These are phyloP conservation scores for Drosophila lutescens DNA, from an alignment of 2,888 invertebrate genomes.

Conservation along the genomic window DNA sequence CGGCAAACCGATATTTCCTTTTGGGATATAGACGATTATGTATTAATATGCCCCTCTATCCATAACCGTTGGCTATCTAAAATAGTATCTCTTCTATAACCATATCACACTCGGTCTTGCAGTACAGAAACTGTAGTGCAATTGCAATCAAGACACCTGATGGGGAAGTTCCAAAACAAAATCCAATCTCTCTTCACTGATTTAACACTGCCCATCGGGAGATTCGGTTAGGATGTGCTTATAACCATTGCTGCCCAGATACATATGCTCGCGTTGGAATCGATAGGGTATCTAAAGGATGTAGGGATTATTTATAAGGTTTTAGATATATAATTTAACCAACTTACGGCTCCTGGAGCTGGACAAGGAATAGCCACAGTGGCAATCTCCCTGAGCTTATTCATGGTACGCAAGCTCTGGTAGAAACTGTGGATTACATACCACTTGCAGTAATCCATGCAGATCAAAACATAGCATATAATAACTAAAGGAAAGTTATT, in stretches of 20 bases:
- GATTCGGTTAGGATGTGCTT: conserved; percentile 83
- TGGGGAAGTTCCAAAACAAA: conserved; percentile 25
- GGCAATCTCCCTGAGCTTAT: conserved; percentile 83
- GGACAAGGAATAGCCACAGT: conserved; percentile 84
- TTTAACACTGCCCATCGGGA: conserved; percentile 81
- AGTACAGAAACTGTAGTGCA: conserved; percentile 13
- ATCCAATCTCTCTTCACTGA: neutral
- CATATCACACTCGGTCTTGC: conserved; percentile 66
- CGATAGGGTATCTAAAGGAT: conserved; percentile 81
- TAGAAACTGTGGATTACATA: conserved; percentile 83
- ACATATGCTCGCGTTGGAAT: conserved; percentile 84
- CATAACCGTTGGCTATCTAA: conserved; percentile 57
- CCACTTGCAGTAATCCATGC: conserved; percentile 82
- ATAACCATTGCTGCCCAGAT: conserved; percentile 83
- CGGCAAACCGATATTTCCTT: conserved; percentile 23
- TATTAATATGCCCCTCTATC: conserved; percentile 12
- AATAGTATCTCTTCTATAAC: conserved; percentile 59
- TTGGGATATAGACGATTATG: conserved; percentile 10
- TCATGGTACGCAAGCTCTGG: conserved; percentile 82
- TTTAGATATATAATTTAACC: fast-evolving
- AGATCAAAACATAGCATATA: conserved; percentile 74
- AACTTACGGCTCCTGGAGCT: conserved; percentile 82
- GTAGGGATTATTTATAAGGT: neutral
- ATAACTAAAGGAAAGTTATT: conserved; percentile 59
- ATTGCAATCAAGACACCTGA: conserved; percentile 40